Evolutionary conservation across 2,797 vertebrate genomes (phyloP), one percentile per base, ranked within the genome.

Genomic region (Crax fasciolata): DNA sequence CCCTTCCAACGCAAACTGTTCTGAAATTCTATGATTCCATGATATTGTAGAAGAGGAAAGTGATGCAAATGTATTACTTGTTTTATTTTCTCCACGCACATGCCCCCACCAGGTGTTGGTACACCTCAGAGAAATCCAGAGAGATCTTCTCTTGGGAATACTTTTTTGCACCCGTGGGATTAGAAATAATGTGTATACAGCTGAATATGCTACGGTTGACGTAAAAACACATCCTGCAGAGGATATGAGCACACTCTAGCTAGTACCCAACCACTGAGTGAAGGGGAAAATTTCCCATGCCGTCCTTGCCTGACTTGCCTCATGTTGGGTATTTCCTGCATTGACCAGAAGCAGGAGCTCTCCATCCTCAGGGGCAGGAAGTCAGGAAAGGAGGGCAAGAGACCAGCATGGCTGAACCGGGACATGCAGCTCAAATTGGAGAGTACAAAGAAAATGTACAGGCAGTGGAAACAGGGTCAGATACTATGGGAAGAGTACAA

Each of bases 91-190:
- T 73, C 68, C 20, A 13, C 11, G 25, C 18, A 18, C 14, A 20
- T 17, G 30, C 5, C 21, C 28, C n/a, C 46, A 39, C 27, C 12
- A 17, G 0, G 0, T 52, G 28, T 28, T 67, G 39, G 27, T 13
- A 73, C 28, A 13, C 16, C 13, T 41, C 19, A 41, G 39, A 35
- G 81, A 67, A 39, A 10, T 43, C 61, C 13, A 12, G 19, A 41
- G 39, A 63, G 27, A 25, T 61, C 58, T 43, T 51, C 10, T 32
- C 27, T 58, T 66, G 35, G 12, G 15, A 58, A 66, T 49, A 35
- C 57, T 2, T 13, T 44, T 75, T 75, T 24, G 30, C 49, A 32
- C 30, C 19, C 7, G 20, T n/a, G 27, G 17, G 4, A 3, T 44
- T 85, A 14, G 54, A 67, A 51, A 75, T 27, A 59, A 67, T 11